Evolutionary conservation across 1,140 invertebrate species (phyloP).

Genomic region (Asbolus verrucosus): DNA sequence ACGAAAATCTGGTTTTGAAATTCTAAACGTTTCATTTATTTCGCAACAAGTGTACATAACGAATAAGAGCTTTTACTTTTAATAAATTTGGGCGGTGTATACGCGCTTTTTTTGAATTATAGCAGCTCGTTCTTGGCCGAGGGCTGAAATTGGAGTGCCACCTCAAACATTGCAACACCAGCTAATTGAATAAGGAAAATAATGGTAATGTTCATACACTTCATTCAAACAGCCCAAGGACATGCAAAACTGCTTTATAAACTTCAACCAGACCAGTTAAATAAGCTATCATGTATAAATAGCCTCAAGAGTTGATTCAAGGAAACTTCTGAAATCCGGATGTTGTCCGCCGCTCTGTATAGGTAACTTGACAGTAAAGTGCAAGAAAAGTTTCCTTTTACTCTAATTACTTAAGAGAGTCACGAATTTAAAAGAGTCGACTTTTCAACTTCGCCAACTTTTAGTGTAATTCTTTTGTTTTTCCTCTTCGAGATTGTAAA

Average conservation of each 20-base stretch:
- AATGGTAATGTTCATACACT: constrained; percentile 33
- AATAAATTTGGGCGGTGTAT: no score
- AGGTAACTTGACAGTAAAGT: constrained; percentile 3
- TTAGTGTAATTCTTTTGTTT: background rate
- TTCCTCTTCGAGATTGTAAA: background rate
- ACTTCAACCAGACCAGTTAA: constrained; percentile 24
- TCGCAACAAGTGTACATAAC: no score
- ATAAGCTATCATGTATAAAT: constrained; percentile 33
- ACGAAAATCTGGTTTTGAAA: no score
- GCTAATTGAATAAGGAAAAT: constrained; percentile 35
- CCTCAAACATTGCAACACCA: constrained; percentile 20
- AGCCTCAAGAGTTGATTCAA: constrained; percentile 15
- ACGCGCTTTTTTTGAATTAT: no score
- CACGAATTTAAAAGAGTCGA: background rate
- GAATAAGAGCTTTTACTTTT: no score
- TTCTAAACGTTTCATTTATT: no score
- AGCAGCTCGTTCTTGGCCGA: no score
- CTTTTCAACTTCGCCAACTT: background rate
- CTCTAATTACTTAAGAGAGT: background rate
- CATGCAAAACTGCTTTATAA: constrained; percentile 36
- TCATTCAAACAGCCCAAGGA: constrained; percentile 35
- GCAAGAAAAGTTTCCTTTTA: background rate
- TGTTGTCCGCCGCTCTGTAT: constrained; percentile 1
- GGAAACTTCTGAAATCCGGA: background rate
- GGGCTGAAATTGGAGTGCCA: no score